Base-by-base conservation (phyloP, 2,888 invertebrate genomes). In the Yponomeuta cagnagella region DNA sequence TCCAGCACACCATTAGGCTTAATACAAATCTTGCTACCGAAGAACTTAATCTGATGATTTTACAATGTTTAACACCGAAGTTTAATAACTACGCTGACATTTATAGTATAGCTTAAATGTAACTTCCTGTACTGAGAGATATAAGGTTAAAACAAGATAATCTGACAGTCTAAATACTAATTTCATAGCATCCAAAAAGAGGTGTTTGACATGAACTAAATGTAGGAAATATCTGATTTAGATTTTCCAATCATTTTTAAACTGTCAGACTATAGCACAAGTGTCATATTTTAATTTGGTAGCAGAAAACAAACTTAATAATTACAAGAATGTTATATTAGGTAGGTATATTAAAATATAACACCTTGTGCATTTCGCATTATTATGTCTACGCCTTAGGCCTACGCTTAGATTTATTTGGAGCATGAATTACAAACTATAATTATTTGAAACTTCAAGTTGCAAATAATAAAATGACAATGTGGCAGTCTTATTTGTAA, bases 101-200 rank as follows among this genome's bases (percentile, higher is more conserved):
- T 86, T 80, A 84, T 33, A 84, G 85, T 81, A 84, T 37, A 87
- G 79, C 83, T 85, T 84, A 85, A 74, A 74, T 77, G 89, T 91
- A 91, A 88, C 85, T 91, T 90, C 91, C 91, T 91, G 91, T 91
- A 91, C 90, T 89, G 90, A 87, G 86, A 90, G 89, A 90, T 90
- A 90, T 69, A 69, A 37, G 83, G 87, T 86, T 86, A 84, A 83
- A 85, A 82, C 82, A 82, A 79, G 33, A 70, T 79, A 80, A 80
- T 82, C 83, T 78, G 85, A 76, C 74, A 71, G 71, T 70, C 72
- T 52, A 68, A 4, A 12, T 63, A 23, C 23, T 23, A 43, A 58
- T 58, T 58, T 52, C 8, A 12, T 5, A 58, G 52, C 52, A 58
- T 58, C 12, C 12, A 63, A 70, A 4, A 31, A 64, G 33, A 31